phyloP scores from a whole-genome alignment of 2,888 invertebrate species.

The Sesia bembeciformis region DNA sequence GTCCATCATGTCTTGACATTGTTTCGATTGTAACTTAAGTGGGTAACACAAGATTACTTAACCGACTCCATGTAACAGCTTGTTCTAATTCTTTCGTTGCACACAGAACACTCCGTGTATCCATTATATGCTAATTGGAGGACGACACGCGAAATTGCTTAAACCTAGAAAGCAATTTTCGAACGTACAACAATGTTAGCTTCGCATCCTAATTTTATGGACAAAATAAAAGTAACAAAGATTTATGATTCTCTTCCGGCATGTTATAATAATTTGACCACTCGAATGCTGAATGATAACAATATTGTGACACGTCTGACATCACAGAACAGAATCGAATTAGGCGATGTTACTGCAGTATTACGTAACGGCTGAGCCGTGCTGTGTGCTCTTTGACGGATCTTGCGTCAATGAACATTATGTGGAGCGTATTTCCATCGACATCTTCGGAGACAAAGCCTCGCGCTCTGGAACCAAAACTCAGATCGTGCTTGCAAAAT shows the following conservation, averaged over 20 bases:
- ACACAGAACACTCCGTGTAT: conserved; percentile 20
- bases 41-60: conserved; percentile 28
- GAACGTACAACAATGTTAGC: conserved; percentile 6
- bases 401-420: conserved; percentile 25
- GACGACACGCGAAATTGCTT: conserved; percentile 45
- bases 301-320: conserved; percentile 15
- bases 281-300: conserved; percentile 9
- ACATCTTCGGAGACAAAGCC: conserved; percentile 18
- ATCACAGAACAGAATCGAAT: conserved; percentile 11
- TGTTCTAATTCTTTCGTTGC: conserved; percentile 47
- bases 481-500: conserved; percentile 20
- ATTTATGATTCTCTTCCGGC: conserved; percentile 4
- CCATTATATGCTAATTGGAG: conserved; percentile 56
- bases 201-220: conserved; percentile 7
- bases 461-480: neutral
- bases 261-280: conserved; percentile 11
- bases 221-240: neutral
- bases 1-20: conserved; percentile 6
- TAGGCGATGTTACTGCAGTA: conserved; percentile 18
- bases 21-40: conserved; percentile 13
- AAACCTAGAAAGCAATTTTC: conserved; percentile 27
- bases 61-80: conserved; percentile 29
- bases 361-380: conserved; percentile 19
- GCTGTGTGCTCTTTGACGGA: conserved; percentile 16
- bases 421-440: conserved; percentile 17